Evolutionary conservation across 2,113 vertebrate species (phyloP).

Genomic region (Globicephala melas): DNA sequence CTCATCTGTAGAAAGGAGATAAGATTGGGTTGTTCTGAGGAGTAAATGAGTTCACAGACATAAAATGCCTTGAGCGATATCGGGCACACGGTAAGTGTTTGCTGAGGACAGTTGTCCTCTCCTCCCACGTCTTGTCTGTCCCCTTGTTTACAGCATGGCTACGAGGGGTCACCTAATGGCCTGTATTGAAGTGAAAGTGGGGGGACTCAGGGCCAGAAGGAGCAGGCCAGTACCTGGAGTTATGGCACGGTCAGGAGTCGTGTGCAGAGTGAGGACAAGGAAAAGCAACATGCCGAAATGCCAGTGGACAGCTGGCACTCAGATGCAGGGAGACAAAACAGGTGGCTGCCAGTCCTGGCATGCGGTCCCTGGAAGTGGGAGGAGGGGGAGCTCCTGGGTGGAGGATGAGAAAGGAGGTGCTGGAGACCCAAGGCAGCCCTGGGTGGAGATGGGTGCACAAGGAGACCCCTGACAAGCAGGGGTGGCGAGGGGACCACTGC

Average conservation of each 20-base stretch:
- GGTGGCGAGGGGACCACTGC: neutral
- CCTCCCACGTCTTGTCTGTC: neutral
- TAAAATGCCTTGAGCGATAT: accelerated
- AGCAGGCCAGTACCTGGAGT: neutral
- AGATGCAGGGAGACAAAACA: neutral
- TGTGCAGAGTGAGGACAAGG: neutral
- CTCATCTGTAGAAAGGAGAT: neutral
- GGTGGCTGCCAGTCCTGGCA: neutral
- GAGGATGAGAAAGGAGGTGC: neutral
- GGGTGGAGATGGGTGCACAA: neutral
- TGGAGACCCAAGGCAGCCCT: neutral
- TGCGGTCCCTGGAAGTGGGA: neutral
- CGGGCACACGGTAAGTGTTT: neutral
- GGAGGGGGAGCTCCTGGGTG: neutral
- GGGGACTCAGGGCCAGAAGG: neutral
- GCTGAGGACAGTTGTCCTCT: neutral
- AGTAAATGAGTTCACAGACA: neutral
- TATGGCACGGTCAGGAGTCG: neutral
- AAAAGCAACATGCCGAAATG: neutral
- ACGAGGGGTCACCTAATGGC: neutral
- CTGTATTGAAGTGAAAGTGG: neutral
- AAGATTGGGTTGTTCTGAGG: neutral
- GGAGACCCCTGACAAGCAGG: neutral
- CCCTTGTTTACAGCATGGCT: neutral
- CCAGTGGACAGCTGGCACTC: neutral